Evolutionary conservation across 2,797 vertebrate genomes (phyloP).

Genomic region (Lemur catta): DNA sequence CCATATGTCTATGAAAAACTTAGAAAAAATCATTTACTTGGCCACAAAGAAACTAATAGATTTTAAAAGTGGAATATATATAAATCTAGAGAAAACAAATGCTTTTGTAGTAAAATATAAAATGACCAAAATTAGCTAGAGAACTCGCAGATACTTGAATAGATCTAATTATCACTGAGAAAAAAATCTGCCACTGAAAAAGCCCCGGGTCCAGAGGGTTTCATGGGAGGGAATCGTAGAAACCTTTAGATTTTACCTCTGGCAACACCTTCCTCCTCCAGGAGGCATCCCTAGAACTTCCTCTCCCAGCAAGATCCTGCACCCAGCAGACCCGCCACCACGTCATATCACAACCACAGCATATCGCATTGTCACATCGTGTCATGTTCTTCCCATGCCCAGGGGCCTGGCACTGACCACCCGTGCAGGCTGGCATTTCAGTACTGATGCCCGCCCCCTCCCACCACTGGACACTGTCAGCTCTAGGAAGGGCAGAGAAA

Average conservation of each 20-base stretch:
- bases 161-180: not conserved
- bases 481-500: not conserved
- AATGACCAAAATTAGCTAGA: not conserved
- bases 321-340: accelerated
- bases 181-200: not conserved
- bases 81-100: too few relatives aligned
- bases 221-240: not conserved
- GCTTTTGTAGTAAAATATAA: not conserved
- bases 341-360: not conserved
- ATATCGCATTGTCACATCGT: not conserved
- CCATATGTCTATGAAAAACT: not conserved
- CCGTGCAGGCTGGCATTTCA: not conserved
- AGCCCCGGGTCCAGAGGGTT: not conserved
- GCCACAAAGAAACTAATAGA: not conserved
- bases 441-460: not conserved
- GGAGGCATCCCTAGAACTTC: not conserved
- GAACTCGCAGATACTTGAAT: not conserved
- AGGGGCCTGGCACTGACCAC: not conserved
- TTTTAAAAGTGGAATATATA: not conserved
- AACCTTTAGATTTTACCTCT: not conserved
- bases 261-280: not conserved
- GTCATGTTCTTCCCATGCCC: not conserved
- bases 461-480: not conserved
- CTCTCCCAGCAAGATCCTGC: not conserved
- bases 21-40: not conserved